These are phyloP conservation scores for Takifugu bimaculatus DNA, from an alignment of 2,113 vertebrate species.

Conservation along the genomic window DNA sequence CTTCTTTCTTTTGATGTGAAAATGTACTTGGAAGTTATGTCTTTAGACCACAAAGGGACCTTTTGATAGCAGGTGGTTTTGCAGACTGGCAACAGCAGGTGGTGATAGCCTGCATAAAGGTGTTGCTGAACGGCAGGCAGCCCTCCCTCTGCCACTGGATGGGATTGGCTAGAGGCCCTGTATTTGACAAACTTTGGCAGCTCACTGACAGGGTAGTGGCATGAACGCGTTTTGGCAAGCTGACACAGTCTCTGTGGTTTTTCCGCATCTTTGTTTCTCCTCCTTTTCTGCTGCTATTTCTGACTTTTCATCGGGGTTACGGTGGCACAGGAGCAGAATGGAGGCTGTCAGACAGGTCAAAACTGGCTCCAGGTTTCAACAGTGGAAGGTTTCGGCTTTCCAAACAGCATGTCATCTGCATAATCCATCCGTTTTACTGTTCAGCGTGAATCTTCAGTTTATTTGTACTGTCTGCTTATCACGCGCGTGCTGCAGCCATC, in stretches of 20 bases:
- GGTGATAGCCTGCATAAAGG: conserved; percentile 15
- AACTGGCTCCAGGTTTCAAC: conserved; percentile 4
- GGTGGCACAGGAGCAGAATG: background rate
- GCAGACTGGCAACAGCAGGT: conserved; percentile 8
- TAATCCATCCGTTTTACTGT: conserved; percentile 3
- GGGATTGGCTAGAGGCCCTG: conserved; percentile 43
- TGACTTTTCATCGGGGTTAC: conserved; percentile 13
- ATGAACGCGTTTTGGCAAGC: conserved; percentile 43
- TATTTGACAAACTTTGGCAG: conserved; percentile 59
- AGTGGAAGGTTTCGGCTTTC: conserved; percentile 1
- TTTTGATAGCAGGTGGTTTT: conserved; percentile 25
- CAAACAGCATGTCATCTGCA: conserved; percentile 15
- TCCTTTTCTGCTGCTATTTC: conserved; percentile 32
- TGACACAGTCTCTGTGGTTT: conserved; percentile 19
- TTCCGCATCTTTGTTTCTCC: conserved; percentile 25
- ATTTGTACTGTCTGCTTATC: conserved; percentile 34
- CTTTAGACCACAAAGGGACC: conserved; percentile 5
- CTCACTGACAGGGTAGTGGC: conserved; percentile 19
- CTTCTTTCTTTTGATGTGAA: background rate
- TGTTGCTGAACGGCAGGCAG: conserved; percentile 31
- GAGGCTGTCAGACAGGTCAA: conserved; percentile 7
- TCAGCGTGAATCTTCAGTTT: conserved; percentile 2
- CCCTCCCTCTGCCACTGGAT: conserved; percentile 32
- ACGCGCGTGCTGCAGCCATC: conserved; percentile 3
- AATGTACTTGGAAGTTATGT: conserved; percentile 1